Conservation (phyloP, 92 coral and sea anemone species). For the Pocillopora meandrina region DNA sequence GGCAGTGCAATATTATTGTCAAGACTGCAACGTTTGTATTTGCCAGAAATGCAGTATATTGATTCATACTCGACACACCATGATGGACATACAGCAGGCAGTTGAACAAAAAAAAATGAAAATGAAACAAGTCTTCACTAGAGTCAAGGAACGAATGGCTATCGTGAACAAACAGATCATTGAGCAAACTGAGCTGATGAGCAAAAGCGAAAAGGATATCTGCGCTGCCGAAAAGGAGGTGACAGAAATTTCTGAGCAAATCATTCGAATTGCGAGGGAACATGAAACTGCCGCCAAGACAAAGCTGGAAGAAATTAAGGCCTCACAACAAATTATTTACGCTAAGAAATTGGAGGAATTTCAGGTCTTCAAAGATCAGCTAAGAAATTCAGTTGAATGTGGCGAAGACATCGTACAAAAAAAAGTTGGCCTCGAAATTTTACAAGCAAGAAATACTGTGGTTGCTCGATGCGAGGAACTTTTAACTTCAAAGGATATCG, state of each 20-base stretch:
- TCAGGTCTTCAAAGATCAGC: background rate
- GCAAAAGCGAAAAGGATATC: background rate
- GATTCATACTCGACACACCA: background rate
- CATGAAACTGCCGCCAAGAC: background rate
- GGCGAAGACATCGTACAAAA: background rate
- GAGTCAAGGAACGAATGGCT: background rate
- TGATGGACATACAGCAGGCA: background rate
- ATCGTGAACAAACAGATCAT: background rate
- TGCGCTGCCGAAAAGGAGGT: background rate
- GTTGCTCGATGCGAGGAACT: background rate
- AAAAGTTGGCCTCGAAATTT: background rate
- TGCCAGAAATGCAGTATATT: background rate
- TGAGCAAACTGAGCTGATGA: background rate
- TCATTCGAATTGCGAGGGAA: background rate
- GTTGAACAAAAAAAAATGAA: conserved; percentile 1
- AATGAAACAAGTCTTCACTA: background rate
- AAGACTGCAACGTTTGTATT: conserved; percentile 2
- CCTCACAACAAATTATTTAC: background rate
- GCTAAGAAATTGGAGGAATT: background rate
- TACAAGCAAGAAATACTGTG: background rate
- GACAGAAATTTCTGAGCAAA: background rate
- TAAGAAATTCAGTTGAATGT: background rate
- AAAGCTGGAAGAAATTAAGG: background rate
- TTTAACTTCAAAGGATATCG: background rate
- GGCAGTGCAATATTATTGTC: conserved; percentile 22